Conservation (phyloP, 1,140 invertebrate genomes). For the Caenorhabditis remanei region DNA sequence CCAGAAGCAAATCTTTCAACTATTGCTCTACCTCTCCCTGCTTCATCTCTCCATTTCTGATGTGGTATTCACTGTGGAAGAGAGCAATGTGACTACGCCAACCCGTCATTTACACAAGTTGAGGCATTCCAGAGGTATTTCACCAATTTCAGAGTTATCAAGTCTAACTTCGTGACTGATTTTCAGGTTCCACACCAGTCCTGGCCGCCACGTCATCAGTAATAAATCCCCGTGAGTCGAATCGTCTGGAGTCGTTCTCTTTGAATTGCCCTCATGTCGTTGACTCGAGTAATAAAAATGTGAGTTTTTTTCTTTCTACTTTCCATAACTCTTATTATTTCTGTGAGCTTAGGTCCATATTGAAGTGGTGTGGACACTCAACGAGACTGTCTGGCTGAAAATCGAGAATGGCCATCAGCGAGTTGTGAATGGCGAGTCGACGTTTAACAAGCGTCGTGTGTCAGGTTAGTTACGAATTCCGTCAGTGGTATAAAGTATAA, state of each 20-base stretch:
- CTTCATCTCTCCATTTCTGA: background rate
- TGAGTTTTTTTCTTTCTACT: background rate
- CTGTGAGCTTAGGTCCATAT: conserved; percentile 40
- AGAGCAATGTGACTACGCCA: conserved; percentile 34
- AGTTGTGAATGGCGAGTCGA: conserved; percentile 56
- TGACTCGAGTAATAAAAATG: conserved; percentile 61
- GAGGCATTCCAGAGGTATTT: background rate
- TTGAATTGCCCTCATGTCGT: conserved; percentile 65
- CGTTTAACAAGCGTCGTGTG: conserved; percentile 56
- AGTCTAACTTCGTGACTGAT: too few species aligned
- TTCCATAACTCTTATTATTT: background rate
- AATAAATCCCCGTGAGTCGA: conserved; percentile 26
- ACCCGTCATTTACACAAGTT: conserved; percentile 13
- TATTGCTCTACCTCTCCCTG: background rate
- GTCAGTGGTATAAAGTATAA: background rate
- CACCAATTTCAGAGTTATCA: too few species aligned
- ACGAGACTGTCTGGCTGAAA: conserved; percentile 65
- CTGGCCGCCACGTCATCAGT: conserved; percentile 12
- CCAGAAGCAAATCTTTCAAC: conserved; percentile 6
- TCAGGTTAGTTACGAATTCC: conserved; percentile 53
- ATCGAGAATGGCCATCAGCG: conserved; percentile 60
- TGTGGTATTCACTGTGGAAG: conserved; percentile 30
- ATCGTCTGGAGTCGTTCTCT: conserved; percentile 59
- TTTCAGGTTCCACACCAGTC: background rate
- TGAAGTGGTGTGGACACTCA: conserved; percentile 64